These are phyloP conservation scores for Pammene aurita DNA, from an alignment of 2,888 invertebrate species.

Conservation along the genomic window DNA sequence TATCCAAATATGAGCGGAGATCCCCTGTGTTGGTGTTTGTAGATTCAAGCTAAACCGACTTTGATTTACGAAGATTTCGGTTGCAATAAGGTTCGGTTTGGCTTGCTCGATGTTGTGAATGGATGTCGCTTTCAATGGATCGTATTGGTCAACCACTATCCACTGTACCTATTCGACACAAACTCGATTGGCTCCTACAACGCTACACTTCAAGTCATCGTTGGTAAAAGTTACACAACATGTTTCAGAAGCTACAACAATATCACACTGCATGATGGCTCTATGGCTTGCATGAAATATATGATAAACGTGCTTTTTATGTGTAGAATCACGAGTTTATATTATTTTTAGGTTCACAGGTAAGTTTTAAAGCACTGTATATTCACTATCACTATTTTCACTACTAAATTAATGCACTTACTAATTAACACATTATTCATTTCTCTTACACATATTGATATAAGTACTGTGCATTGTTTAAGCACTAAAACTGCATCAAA, in stretches of 20 bases:
- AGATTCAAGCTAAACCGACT: slow-evolving; percentile 67
- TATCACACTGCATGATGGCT: slow-evolving; percentile 78
- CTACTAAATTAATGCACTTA: slow-evolving; percentile 20
- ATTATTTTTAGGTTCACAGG: slow-evolving; percentile 44
- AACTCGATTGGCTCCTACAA: slow-evolving; percentile 63
- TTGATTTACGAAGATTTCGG: neutral
- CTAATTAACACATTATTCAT: slow-evolving; percentile 1
- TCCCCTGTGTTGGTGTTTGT: slow-evolving; percentile 75
- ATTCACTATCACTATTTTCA: slow-evolving; percentile 32
- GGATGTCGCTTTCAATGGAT: slow-evolving; percentile 82
- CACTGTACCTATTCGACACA: slow-evolving; percentile 70
- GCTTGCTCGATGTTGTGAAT: slow-evolving; percentile 79
- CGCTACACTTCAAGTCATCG: slow-evolving; percentile 65
- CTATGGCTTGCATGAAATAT: slow-evolving; percentile 76
- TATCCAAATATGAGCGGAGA: slow-evolving; percentile 76
- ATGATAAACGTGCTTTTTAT: slow-evolving; percentile 76
- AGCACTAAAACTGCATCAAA: neutral
- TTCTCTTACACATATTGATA: neutral
- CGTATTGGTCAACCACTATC: slow-evolving; percentile 77
- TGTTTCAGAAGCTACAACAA: slow-evolving; percentile 56
- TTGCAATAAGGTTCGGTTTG: slow-evolving; percentile 60
- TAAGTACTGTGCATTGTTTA: neutral
- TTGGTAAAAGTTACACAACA: slow-evolving; percentile 55
- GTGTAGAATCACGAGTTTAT: slow-evolving; percentile 65
- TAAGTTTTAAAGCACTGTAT: slow-evolving; percentile 33